Base-by-base conservation (phyloP, 2,113 vertebrate genomes). In the Scomber japonicus region DNA sequence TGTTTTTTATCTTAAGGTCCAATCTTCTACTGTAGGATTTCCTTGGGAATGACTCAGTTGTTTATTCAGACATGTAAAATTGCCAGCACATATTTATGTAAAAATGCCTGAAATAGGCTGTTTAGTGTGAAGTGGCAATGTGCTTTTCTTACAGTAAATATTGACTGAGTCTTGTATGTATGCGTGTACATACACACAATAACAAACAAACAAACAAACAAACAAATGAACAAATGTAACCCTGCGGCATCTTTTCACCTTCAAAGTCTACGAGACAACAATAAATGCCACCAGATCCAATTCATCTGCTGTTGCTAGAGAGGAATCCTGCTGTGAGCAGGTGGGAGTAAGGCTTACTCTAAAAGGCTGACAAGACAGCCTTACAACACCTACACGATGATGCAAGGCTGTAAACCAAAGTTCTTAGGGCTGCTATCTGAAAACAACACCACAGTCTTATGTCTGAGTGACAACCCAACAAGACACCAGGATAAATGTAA, bases 321-420 rank as follows among this genome's bases (percentile, higher is more conserved):
- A 83, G 46, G 77, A 63, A 60, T 62, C 88, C 87, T 7, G 49
- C 87, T 87, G 90, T 44, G 85, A 76, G 63, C 17, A 3, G 71
- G 87, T 72, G 61, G 78, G 78, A 76, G 86, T 44, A 21, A 56
- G 80, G 63, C 67, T 87, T 77, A 62, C 69, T 74, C 50, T 49
- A 53, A 81, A 81, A 83, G 67, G 87, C 48, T 85, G 89, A 83
- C 69, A 69, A 83, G 80, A 82, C 85, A 83, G 64, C 56, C 67
- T 69, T 60, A 80, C 83, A 84, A 74, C 87, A 85, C 82, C 78
- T 69, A 79, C 85, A 83, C 83, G 69, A 51, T 82, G 89, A 87
- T 75, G 71, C 71, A 86, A 85, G 72, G 46, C 63, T 71, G 53
- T 46, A 83, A 80, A 88, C 30, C 68, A 66, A 71, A 86, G 63